phyloP scores from a whole-genome alignment of 2,888 invertebrate genomes.

The Odontothrips loti region DNA sequence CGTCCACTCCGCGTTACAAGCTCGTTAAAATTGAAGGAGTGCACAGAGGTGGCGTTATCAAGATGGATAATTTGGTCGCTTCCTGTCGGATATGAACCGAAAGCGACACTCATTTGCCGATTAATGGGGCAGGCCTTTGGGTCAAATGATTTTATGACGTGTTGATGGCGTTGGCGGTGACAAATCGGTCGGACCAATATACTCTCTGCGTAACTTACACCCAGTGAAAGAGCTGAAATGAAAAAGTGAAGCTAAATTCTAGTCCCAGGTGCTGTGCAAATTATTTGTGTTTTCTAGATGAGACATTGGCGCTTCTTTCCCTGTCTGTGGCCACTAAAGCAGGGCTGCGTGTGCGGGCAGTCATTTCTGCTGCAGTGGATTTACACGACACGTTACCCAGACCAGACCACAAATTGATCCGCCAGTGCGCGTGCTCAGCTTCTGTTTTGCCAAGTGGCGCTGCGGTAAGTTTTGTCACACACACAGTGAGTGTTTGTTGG shows the following conservation, averaged over 20 bases:
- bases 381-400: too few relatives aligned
- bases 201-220: too few relatives aligned
- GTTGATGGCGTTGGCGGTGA: background rate
- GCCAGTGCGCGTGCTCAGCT: too few relatives aligned
- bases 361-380: too few relatives aligned
- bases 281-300: too few relatives aligned
- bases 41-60: background rate
- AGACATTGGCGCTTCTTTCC: too few relatives aligned
- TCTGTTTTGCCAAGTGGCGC: background rate
- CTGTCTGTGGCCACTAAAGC: too few relatives aligned
- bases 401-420: background rate
- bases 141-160: constrained; percentile 6
- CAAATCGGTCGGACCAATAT: background rate
- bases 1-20: background rate
- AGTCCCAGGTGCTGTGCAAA: too few relatives aligned
- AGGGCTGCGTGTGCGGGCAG: too few relatives aligned
- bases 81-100: background rate
- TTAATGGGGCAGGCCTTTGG: background rate
- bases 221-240: too few relatives aligned
- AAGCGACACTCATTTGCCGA: background rate
- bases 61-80: background rate
- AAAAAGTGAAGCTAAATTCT: too few relatives aligned
- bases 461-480: too few relatives aligned
- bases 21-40: constrained; percentile 6
- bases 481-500: background rate